phyloP scores from a whole-genome alignment of 2,888 invertebrate species.

The Seira sanloemensis region DNA sequence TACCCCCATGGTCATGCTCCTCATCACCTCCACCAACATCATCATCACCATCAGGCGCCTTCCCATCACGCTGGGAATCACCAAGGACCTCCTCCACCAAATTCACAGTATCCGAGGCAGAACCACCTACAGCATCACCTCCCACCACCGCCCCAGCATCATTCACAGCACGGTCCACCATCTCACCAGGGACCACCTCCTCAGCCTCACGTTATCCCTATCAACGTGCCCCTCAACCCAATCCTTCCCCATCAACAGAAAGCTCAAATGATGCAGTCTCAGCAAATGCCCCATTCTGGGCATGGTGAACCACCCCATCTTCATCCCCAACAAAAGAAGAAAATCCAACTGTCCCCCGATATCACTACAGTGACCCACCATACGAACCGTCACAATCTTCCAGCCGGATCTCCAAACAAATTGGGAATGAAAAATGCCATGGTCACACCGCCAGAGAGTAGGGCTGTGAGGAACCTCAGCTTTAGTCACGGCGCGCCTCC shows the following conservation, averaged over 20 bases:
- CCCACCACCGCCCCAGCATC: constrained; percentile 73
- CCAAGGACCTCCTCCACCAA: constrained; percentile 75
- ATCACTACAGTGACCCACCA: constrained; percentile 46
- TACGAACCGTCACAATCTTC: constrained; percentile 9
- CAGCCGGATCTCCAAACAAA: constrained; percentile 41
- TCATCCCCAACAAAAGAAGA: constrained; percentile 57
- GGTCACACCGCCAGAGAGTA: constrained; percentile 28
- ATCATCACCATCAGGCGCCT: neutral
- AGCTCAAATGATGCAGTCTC: constrained; percentile 30
- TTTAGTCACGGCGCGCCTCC: constrained; percentile 41
- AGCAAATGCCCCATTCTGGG: constrained; percentile 40
- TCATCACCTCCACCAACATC: neutral
- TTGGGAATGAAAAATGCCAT: constrained; percentile 57
- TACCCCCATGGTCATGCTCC: constrained; percentile 61
- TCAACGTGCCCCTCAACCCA: constrained; percentile 51
- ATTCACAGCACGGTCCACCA: constrained; percentile 63
- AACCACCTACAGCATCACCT: constrained; percentile 70
- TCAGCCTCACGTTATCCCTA: constrained; percentile 45
- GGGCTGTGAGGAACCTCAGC: constrained; percentile 61
- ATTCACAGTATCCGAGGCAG: constrained; percentile 75
- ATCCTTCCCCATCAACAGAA: constrained; percentile 45
- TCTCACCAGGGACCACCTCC: constrained; percentile 75
- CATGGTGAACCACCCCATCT: neutral
- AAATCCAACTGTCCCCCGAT: constrained; percentile 70
- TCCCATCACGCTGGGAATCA: constrained; percentile 74